phyloP scores from a whole-genome alignment of 30 jellyfish, hydroid and myxozoan genomes.

The Aurelia aurita region DNA sequence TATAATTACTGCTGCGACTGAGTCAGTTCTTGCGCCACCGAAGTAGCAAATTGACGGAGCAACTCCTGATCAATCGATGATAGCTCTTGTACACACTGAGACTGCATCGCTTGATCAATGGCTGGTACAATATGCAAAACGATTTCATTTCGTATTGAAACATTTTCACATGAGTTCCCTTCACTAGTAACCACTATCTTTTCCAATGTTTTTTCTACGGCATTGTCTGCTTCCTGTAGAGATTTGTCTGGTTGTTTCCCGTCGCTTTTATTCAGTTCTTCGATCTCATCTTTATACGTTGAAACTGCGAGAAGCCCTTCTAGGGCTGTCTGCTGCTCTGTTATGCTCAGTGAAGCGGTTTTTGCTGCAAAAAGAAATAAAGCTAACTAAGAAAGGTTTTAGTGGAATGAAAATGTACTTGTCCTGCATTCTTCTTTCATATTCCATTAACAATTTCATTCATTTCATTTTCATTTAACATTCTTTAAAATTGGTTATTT shows the following conservation, averaged over 20 bases:
- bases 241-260: neutral
- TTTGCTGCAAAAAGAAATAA: slow-evolving; percentile 6
- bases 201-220: neutral
- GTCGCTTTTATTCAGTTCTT: neutral
- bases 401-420: too few species aligned
- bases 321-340: slow-evolving; percentile 25
- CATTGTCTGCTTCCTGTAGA: neutral
- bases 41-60: slow-evolving; percentile 50
- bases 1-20: neutral
- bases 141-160: slow-evolving; percentile 14
- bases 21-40: slow-evolving; percentile 54
- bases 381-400: neutral
- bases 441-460: too few species aligned
- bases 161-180: neutral
- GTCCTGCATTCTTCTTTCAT: too few species aligned
- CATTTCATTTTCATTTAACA: too few species aligned
- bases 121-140: slow-evolving; percentile 47
- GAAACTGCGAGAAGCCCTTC: slow-evolving; percentile 34
- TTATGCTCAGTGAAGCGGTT: neutral
- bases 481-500: too few species aligned
- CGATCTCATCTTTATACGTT: neutral
- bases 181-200: neutral
- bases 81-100: slow-evolving; percentile 41
- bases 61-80: slow-evolving; percentile 53
- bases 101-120: slow-evolving; percentile 22